Evolutionary conservation across 1,140 invertebrate species (phyloP).

Genomic region (Drosophila leontia): DNA sequence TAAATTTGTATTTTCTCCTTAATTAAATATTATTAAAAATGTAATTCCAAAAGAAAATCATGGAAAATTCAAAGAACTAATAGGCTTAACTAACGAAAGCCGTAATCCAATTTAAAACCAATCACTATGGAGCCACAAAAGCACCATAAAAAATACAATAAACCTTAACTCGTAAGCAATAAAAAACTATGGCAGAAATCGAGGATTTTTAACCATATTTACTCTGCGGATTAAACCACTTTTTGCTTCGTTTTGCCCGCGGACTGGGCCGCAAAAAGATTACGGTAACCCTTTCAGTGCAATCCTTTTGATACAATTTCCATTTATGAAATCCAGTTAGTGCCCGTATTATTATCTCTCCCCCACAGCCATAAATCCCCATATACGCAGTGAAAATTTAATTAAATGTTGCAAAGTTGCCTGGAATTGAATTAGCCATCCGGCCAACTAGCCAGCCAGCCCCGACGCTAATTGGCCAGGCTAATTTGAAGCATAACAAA

Average conservation of each 20-base stretch:
- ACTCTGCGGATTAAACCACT: conserved; percentile 2
- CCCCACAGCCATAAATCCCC: conserved; percentile 23
- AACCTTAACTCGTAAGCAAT: background rate
- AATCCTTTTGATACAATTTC: conserved; percentile 31
- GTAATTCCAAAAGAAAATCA: too few relatives aligned
- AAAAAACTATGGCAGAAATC: background rate
- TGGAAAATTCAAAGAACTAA: too few relatives aligned
- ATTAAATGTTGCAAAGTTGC: conserved; percentile 52
- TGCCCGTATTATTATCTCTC: conserved; percentile 21
- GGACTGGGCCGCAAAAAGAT: conserved; percentile 7
- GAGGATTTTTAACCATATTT: conserved; percentile 1
- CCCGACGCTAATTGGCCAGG: conserved; percentile 63
- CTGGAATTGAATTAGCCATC: conserved; percentile 62
- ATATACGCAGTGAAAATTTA: conserved; percentile 53
- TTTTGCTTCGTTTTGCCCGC: background rate
- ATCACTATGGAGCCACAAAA: background rate
- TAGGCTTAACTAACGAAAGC: background rate
- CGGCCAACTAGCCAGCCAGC: conserved; percentile 12
- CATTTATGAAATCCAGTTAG: conserved; percentile 48
- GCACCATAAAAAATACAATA: background rate
- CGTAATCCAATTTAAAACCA: conserved; percentile 37
- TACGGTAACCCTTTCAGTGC: conserved; percentile 30
- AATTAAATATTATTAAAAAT: background rate
- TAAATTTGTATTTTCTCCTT: background rate
- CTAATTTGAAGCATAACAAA: conserved; percentile 74